phyloP scores from a whole-genome alignment of 2,113 vertebrate genomes.

The Chlorodrepanis virens region DNA sequence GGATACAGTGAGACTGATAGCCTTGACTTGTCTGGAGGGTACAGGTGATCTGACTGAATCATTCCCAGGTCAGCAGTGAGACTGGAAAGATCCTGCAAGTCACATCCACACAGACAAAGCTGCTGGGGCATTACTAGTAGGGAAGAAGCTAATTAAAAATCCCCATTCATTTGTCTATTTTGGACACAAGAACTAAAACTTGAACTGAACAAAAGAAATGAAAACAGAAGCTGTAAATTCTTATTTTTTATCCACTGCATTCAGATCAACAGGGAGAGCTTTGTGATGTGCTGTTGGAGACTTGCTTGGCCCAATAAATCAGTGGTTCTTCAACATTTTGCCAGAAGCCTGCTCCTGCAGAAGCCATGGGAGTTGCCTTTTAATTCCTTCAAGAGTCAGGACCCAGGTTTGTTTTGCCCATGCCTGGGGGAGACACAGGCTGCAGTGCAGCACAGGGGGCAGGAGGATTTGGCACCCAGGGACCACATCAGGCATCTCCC shows the following conservation, averaged over 20 bases:
- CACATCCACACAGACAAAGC: neutral
- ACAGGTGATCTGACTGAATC: neutral
- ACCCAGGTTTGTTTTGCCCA: neutral
- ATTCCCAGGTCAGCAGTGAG: neutral
- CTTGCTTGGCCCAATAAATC: neutral
- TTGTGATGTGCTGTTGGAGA: neutral
- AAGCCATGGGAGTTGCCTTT: neutral
- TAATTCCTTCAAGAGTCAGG: neutral
- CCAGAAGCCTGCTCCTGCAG: neutral
- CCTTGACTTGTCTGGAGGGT: neutral
- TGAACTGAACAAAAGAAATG: neutral
- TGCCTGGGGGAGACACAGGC: fast-evolving
- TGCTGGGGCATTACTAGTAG: neutral
- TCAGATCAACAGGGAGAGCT: neutral
- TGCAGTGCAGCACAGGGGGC: neutral
- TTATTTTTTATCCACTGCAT: neutral
- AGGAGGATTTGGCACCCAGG: neutral
- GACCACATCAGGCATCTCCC: neutral
- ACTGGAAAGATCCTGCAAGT: neutral
- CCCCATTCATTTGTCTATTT: neutral
- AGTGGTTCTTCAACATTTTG: neutral
- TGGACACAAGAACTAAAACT: neutral
- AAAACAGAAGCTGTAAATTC: neutral
- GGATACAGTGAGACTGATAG: neutral
- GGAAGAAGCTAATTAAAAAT: neutral